phyloP scores from a whole-genome alignment of 2,888 invertebrate species.

The Drosophila mulleri region DNA sequence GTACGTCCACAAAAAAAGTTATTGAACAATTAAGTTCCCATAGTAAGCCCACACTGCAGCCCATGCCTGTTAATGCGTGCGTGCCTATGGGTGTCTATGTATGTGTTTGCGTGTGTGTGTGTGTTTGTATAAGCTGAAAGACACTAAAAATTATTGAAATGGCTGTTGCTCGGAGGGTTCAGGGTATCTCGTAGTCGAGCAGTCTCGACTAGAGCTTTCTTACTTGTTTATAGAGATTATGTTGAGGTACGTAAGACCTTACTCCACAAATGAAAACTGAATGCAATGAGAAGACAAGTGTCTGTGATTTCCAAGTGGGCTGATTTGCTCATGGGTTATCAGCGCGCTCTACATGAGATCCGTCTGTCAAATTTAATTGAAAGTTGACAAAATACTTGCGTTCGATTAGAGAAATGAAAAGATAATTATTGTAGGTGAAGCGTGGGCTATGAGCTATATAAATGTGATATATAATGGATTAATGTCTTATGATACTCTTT shows the following conservation, averaged over 20 bases:
- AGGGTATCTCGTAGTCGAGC: no score
- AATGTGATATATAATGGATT: background rate
- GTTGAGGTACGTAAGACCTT: slow-evolving; percentile 45
- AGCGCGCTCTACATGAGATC: slow-evolving; percentile 1
- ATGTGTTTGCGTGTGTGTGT: no score
- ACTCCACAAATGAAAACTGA: slow-evolving; percentile 21
- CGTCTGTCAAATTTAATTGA: background rate
- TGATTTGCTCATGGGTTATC: slow-evolving; percentile 1
- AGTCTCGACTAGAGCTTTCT: no score
- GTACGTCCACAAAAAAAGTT: no score
- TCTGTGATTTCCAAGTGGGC: slow-evolving; percentile 18
- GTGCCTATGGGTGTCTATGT: no score
- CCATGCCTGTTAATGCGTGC: no score
- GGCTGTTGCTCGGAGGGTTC: no score
- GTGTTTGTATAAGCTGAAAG: no score
- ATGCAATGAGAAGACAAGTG: slow-evolving; percentile 5
- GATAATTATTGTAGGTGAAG: background rate
- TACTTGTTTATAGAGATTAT: slow-evolving; percentile 49
- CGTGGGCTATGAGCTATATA: background rate
- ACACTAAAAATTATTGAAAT: no score
- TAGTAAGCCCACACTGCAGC: no score
- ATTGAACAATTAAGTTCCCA: no score
- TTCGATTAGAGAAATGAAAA: background rate
- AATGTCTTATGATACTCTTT: no score
- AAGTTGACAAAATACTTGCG: background rate